phyloP scores from a whole-genome alignment of 1,140 invertebrate species.

The Zaprionus inermis region DNA sequence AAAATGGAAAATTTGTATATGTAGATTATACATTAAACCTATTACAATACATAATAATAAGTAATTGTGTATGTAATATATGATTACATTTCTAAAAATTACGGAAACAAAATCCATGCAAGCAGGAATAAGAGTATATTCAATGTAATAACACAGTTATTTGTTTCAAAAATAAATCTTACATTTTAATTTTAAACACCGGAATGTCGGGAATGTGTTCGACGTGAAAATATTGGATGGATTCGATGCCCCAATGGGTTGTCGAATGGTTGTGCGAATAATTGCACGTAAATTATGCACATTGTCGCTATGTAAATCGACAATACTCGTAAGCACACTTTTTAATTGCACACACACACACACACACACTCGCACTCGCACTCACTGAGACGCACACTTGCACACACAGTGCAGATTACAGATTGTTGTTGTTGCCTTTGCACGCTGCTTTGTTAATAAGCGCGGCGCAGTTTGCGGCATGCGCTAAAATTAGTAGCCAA shows the following conservation, averaged over 20 bases:
- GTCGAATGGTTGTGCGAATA: conserved; percentile 53
- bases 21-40: conserved; percentile 59
- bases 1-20: conserved; percentile 50
- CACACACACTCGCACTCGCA: conserved; percentile 18
- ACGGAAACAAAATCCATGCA: conserved; percentile 50
- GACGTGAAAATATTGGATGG: conserved; percentile 17
- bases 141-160: conserved; percentile 84
- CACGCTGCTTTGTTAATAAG: conserved; percentile 58
- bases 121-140: conserved; percentile 78
- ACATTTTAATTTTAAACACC: conserved; percentile 79
- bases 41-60: conserved; percentile 57
- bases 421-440: conserved; percentile 29
- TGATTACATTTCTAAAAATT: conserved; percentile 73
- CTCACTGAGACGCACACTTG: conserved; percentile 17
- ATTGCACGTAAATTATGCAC: conserved; percentile 67
- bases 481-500: conserved; percentile 75
- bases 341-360: conserved; percentile 45
- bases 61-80: conserved; percentile 82
- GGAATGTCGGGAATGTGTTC: conserved; percentile 5
- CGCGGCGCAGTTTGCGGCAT: conserved; percentile 63
- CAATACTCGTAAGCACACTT: conserved; percentile 38
- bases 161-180: conserved; percentile 84
- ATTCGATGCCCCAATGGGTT: not conserved
- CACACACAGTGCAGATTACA: conserved; percentile 45
- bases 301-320: conserved; percentile 50